Evolutionary conservation across 2,113 vertebrate species (phyloP).

Genomic region (Collichthys lucidus): DNA sequence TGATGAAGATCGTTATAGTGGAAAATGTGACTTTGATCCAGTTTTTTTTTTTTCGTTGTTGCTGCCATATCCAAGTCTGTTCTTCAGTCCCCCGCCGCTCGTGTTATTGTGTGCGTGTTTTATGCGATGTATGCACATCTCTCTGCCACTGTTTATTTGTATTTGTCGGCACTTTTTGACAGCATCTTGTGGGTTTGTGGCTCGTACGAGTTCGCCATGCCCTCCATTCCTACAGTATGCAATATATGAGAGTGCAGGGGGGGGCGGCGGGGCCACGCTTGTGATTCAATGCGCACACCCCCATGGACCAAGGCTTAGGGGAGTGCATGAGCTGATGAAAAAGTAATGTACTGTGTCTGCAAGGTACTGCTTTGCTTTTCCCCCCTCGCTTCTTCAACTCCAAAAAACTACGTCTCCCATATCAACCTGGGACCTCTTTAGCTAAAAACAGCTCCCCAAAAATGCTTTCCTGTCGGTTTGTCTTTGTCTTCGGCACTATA

Average conservation of each 20-base stretch:
- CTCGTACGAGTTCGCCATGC: slow-evolving; percentile 58
- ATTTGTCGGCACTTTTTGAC: slow-evolving; percentile 61
- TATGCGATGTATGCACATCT: slow-evolving; percentile 50
- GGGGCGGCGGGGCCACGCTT: slow-evolving; percentile 66
- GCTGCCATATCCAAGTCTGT: background rate
- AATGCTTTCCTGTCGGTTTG: slow-evolving; percentile 47
- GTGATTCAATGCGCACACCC: slow-evolving; percentile 79
- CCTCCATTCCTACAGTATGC: slow-evolving; percentile 63
- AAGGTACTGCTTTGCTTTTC: slow-evolving; percentile 76
- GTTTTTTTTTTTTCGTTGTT: background rate
- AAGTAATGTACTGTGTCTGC: slow-evolving; percentile 85
- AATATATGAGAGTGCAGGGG: slow-evolving; percentile 73
- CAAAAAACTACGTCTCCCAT: slow-evolving; percentile 64
- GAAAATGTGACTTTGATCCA: slow-evolving; percentile 55
- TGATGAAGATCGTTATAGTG: slow-evolving; percentile 39
- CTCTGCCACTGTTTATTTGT: slow-evolving; percentile 54
- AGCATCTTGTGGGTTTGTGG: slow-evolving; percentile 51
- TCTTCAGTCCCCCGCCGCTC: background rate
- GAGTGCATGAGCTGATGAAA: slow-evolving; percentile 85
- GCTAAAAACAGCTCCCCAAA: slow-evolving; percentile 70
- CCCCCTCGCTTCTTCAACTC: slow-evolving; percentile 67
- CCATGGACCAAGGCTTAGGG: slow-evolving; percentile 79
- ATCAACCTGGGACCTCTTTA: slow-evolving; percentile 63
- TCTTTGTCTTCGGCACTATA: slow-evolving; percentile 6
- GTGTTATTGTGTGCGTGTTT: slow-evolving; percentile 34